Conservation (phyloP, 2,797 vertebrate species). For the Cryptoprocta ferox region DNA sequence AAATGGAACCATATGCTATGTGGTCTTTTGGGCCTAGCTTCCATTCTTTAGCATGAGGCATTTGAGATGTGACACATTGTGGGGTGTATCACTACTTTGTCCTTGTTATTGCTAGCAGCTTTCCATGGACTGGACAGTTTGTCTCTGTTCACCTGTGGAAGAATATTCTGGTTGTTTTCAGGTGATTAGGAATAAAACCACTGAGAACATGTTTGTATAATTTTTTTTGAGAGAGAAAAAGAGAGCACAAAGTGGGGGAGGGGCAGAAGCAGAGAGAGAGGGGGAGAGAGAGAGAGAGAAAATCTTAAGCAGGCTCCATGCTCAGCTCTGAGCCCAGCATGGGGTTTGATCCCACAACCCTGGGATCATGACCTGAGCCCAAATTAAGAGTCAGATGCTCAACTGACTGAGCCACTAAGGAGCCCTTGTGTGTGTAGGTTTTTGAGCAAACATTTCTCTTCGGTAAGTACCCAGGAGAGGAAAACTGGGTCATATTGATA, state of each 20-base stretch:
- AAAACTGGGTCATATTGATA: background rate
- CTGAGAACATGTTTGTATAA: background rate
- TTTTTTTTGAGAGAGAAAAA: too few relatives aligned
- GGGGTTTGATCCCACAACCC: too few relatives aligned
- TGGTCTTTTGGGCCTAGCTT: background rate
- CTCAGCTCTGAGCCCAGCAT: too few relatives aligned
- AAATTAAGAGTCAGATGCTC: too few relatives aligned
- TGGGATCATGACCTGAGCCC: too few relatives aligned
- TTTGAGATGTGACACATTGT: background rate
- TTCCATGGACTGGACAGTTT: background rate
- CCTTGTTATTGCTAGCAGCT: background rate
- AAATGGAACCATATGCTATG: background rate
- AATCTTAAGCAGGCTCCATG: too few relatives aligned
- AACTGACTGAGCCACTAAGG: too few relatives aligned
- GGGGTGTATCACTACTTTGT: background rate
- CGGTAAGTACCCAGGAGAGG: background rate
- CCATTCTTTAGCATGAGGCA: background rate
- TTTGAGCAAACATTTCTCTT: background rate
- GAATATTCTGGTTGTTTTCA: background rate
- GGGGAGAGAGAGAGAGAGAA: too few relatives aligned
- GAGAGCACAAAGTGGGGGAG: too few relatives aligned
- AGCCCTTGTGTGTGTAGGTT: background rate
- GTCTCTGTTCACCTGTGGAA: background rate
- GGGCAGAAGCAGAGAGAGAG: too few relatives aligned
- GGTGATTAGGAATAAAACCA: background rate